Evolutionary conservation across 2,888 invertebrate species (phyloP).

Genomic region (Polyommatus icarus): DNA sequence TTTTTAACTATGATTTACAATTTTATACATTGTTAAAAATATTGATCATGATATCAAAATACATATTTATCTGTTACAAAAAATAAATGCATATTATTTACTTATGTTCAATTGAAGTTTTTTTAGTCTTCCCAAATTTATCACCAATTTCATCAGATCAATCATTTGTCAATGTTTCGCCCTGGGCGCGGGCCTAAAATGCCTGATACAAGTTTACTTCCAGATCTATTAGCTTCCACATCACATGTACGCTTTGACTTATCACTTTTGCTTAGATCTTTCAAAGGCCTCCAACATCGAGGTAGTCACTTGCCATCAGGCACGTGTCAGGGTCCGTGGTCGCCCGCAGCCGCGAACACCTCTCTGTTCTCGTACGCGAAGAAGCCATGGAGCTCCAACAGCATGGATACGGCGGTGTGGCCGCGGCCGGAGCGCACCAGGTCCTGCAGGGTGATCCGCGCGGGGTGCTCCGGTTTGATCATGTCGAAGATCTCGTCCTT

Average conservation of each 20-base stretch:
- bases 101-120: neutral
- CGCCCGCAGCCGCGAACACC: conserved; percentile 85
- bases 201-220: too few relatives aligned
- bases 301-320: conserved; percentile 39
- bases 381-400: conserved; percentile 97
- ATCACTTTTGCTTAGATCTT: neutral
- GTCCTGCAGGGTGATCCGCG: conserved; percentile 92
- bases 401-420: conserved; percentile 94
- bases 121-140: neutral
- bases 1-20: neutral
- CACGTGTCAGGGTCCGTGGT: conserved; percentile 64
- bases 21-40: neutral
- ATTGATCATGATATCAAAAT: neutral
- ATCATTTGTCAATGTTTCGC: neutral
- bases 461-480: conserved; percentile 93
- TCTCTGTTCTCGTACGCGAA: conserved; percentile 98
- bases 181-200: neutral
- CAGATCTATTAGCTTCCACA: neutral
- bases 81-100: neutral
- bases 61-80: neutral
- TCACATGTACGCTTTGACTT: neutral
- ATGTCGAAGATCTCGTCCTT: conserved; percentile 99
- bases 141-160: neutral
- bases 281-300: neutral
- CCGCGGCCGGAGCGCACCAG: conserved; percentile 93